These are phyloP conservation scores for Typhlomys cinereus DNA, from an alignment of 2,113 vertebrate species.

Conservation along the genomic window DNA sequence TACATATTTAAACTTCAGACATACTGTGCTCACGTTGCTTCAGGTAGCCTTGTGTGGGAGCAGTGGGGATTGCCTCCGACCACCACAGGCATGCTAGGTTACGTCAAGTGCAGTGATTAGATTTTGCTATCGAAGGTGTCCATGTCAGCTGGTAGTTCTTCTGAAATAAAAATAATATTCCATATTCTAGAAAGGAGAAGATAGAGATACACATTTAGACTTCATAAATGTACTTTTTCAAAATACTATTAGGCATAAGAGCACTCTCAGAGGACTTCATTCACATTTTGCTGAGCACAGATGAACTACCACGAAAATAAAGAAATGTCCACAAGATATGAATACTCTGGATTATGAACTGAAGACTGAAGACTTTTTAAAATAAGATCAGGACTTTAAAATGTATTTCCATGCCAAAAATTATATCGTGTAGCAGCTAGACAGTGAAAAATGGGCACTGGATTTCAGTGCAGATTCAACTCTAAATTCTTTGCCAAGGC, in stretches of 20 bases:
- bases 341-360: not conserved
- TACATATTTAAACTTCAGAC: not conserved
- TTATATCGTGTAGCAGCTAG: not conserved
- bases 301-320: not conserved
- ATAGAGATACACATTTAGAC: not conserved
- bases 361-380: constrained; percentile 13
- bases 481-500: not conserved
- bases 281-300: not conserved
- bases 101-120: not conserved
- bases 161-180: not conserved
- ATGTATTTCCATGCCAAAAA: not conserved
- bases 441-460: not conserved
- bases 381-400: not conserved
- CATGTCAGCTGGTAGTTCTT: not conserved
- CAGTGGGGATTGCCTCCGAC: not conserved
- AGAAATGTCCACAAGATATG: constrained; percentile 13
- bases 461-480: not conserved
- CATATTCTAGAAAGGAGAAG: not conserved
- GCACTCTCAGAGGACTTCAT: not conserved
- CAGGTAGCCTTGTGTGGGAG: not conserved
- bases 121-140: not conserved
- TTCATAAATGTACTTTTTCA: not conserved
- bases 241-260: not conserved
- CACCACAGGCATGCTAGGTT: not conserved
- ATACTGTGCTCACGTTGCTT: not conserved